Base-by-base conservation (phyloP, 2,797 vertebrate genomes). In the Heterohyrax brucei region DNA sequence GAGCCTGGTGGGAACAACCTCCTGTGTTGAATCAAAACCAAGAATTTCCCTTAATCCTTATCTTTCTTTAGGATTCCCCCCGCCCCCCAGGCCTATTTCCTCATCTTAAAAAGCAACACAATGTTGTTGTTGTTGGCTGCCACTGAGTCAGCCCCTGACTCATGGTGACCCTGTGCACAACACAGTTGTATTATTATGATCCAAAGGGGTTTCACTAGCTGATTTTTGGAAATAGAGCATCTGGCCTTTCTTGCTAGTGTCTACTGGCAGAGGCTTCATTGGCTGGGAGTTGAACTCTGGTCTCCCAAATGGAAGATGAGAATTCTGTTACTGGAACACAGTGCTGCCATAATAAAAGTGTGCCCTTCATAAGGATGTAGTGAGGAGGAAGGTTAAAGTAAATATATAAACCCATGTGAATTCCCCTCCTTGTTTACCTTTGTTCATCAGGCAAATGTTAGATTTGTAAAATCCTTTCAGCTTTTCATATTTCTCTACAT, bases 321-420 rank as follows among this genome's bases (percentile, higher is more conserved):
- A 68, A 68, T 68, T n/a, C 12, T 68, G 30, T 28, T 2, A 68
- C 66, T 16, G 66, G n/a, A n/a, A 12, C 28, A 68, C 66, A 14
- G 28, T 68, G 66, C 30, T 68, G 10, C 10, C 3, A 0, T 19
- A 13, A 22, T 7, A 44, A 26, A 0, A 39, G 44, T 1, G 5
- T 46, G 22, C 50, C 39, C 64, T 4, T 33, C 1, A 0, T 3
- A 18, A 39, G 61, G 44, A 30, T 24, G 44, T 16, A 30, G 46
- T 16, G 64, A 66, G 26, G 30, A 28, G 50, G 12, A 76, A 30
- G 72, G 39, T 61, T 6, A 4, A 89, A 53, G 39, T 0, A 19
- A 9, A 78, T 22, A 16, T 33, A 50, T 19, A 33, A 33, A 75
- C 78, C 39, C 44, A 75, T 26, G 21, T 0, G 0, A 21, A 7